phyloP scores from a whole-genome alignment of 2,797 vertebrate species.

The Limnodromus scolopaceus region DNA sequence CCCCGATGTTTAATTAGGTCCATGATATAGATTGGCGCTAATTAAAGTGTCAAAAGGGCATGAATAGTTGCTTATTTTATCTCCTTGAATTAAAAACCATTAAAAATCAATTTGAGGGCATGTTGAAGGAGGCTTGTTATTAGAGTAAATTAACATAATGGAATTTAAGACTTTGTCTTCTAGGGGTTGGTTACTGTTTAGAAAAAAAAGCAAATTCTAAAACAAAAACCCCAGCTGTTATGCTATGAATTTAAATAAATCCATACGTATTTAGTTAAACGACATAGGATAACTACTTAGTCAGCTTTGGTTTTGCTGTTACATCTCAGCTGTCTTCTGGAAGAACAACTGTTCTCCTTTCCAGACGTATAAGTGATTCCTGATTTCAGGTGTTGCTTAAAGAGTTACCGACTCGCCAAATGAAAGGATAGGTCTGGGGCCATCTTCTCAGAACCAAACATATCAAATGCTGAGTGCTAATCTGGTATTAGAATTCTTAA shows the following conservation, averaged over 20 bases:
- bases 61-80: conserved; percentile 57
- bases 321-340: not conserved
- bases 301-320: not conserved
- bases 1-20: conserved; percentile 41
- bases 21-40: conserved; percentile 5
- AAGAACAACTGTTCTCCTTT: not conserved
- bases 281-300: not conserved
- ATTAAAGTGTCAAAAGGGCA: conserved; percentile 58
- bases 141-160: conserved; percentile 60
- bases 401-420: not conserved
- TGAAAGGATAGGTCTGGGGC: not conserved
- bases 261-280: not conserved
- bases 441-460: not conserved
- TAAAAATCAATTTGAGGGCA: conserved; percentile 68
- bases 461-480: not conserved
- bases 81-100: conserved; percentile 58
- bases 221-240: not conserved
- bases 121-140: conserved; percentile 48
- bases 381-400: not conserved
- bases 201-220: not conserved
- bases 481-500: not conserved
- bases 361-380: not conserved
- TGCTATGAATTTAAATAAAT: not conserved
- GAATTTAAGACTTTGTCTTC: conserved; percentile 21
- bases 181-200: not conserved